Conservation (phyloP, 2,113 vertebrate genomes). For the Actinemys pallida region DNA sequence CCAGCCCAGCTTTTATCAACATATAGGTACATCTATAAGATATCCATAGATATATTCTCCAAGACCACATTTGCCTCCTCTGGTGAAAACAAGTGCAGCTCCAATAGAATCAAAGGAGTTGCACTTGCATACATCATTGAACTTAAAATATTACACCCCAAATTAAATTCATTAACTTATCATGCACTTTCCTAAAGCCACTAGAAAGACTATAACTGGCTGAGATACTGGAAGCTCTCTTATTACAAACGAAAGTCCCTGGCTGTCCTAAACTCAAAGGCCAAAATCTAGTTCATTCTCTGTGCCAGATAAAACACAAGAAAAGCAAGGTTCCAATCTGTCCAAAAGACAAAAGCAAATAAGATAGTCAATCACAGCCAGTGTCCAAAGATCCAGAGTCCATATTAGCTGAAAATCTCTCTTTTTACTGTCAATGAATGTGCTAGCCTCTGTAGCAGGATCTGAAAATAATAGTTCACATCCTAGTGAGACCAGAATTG, state of each 20-base stretch:
- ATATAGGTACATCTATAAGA: not conserved
- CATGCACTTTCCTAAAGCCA: not conserved
- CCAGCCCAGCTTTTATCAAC: not conserved
- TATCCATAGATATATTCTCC: not conserved
- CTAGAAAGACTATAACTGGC: not conserved
- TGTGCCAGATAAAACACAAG: conserved; percentile 46
- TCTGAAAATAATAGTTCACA: conserved; percentile 35
- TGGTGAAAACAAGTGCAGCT: not conserved
- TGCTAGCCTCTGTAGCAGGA: conserved; percentile 1
- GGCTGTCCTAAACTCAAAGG: not conserved
- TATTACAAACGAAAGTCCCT: not conserved
- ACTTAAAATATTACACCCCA: not conserved
- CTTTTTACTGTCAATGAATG: conserved; percentile 6
- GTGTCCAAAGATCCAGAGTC: conserved; percentile 68
- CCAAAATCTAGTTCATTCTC: conserved; percentile 17
- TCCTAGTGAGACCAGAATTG: conserved; percentile 52
- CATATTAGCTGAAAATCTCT: not conserved
- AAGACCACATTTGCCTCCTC: fast-evolving
- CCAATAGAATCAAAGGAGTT: not conserved
- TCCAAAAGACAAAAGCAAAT: not conserved
- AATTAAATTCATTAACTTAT: not conserved
- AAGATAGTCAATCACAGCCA: conserved; percentile 25
- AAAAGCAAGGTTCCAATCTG: not conserved
- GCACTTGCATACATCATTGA: not conserved
- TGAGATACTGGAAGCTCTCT: conserved; percentile 21